These are phyloP conservation scores for Ophonus ardosiacus DNA, from an alignment of 2,888 invertebrate species.

Conservation along the genomic window DNA sequence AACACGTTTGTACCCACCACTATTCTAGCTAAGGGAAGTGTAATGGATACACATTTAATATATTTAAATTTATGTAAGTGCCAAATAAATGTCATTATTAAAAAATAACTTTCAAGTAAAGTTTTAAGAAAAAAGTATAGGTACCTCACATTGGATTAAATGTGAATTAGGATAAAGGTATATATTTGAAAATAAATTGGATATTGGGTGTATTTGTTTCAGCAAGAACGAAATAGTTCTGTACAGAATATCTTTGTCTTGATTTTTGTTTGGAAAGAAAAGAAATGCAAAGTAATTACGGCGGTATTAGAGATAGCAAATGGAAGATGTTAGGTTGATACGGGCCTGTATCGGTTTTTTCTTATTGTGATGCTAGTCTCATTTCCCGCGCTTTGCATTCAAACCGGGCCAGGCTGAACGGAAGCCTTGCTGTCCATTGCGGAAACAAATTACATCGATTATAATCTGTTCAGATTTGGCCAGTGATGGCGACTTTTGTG, in stretches of 20 bases:
- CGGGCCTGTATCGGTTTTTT: conserved; percentile 11
- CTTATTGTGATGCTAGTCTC: conserved; percentile 61
- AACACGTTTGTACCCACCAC: too few relatives aligned
- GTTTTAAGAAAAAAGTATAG: too few relatives aligned
- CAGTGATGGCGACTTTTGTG: conserved; percentile 41
- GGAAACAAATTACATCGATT: conserved; percentile 63
- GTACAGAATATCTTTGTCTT: background rate
- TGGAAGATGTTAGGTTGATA: background rate
- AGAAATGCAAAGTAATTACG: background rate
- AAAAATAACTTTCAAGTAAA: too few relatives aligned
- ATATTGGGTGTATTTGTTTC: background rate
- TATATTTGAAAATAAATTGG: background rate
- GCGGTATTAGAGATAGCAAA: background rate
- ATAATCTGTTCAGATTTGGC: conserved; percentile 60
- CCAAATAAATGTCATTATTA: too few relatives aligned
- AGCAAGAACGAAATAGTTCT: background rate
- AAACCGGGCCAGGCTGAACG: conserved; percentile 19
- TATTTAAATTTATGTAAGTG: too few relatives aligned
- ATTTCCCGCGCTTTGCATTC: conserved; percentile 55
- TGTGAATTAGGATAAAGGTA: background rate
- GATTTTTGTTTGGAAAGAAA: background rate
- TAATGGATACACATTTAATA: too few relatives aligned
- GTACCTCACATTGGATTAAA: too few relatives aligned
- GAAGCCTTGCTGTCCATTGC: conserved; percentile 45
- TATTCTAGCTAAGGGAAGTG: too few relatives aligned